A percentile compares a stretch with the other conserved stretches of the same genome.
Conservation (phyloP, 2,113 vertebrate genomes). For the Carassius auratus region DNA sequence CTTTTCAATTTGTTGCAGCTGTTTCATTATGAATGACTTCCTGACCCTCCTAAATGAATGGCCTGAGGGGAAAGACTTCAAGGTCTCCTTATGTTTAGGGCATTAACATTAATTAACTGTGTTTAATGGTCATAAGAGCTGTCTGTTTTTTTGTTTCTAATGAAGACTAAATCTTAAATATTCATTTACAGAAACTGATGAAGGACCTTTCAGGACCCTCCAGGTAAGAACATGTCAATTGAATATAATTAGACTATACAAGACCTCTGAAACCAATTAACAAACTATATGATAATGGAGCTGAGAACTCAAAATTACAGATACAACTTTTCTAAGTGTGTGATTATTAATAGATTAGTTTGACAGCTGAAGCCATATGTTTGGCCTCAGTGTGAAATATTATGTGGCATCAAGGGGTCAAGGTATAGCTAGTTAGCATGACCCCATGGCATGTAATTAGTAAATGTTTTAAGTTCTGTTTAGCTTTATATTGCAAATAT, state of each 20-base stretch:
- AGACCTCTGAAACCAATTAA: slow-evolving; percentile 12
- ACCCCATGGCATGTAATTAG: too few species aligned
- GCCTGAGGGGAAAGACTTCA: slow-evolving; percentile 6
- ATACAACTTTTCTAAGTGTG: background rate
- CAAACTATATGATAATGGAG: background rate
- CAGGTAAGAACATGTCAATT: slow-evolving; percentile 14
- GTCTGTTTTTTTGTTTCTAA: slow-evolving; percentile 14
- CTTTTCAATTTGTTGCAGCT: slow-evolving; percentile 4
- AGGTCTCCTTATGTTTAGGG: slow-evolving; percentile 9
- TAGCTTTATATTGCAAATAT: too few species aligned
- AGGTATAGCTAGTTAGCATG: background rate
- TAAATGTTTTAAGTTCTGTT: too few species aligned
- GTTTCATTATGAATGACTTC: slow-evolving; percentile 38
- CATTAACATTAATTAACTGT: slow-evolving; percentile 36
- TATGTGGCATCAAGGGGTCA: background rate
- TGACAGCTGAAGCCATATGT: background rate
- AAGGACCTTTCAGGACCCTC: slow-evolving; percentile 4
- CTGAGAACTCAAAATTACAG: background rate
- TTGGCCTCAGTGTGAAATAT: background rate
- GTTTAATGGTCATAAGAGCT: slow-evolving; percentile 30
- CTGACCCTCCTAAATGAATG: background rate
- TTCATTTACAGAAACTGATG: slow-evolving; percentile 18
- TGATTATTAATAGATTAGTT: background rate
- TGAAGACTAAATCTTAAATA: slow-evolving; percentile 10
- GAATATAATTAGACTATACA: slow-evolving; percentile 16